phyloP scores from a whole-genome alignment of 2,113 vertebrate species.

The Danionella cerebrum region DNA sequence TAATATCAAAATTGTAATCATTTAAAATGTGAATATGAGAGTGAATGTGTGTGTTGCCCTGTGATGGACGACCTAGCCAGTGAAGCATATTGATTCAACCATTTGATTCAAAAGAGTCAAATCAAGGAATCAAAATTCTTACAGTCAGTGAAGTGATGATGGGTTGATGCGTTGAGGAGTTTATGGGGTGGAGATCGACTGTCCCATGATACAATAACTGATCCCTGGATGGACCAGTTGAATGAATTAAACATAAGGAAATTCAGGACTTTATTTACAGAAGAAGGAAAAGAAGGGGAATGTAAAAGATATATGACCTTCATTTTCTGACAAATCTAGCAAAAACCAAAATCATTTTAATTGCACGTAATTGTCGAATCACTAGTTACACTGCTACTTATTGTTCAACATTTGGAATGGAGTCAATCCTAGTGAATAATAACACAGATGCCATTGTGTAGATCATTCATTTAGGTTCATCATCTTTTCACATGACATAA shows the following conservation, averaged over 20 bases:
- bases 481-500: slow-evolving; percentile 11
- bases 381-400: slow-evolving; percentile 20
- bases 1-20: too few relatives aligned
- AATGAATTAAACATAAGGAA: too few relatives aligned
- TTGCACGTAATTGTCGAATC: too few relatives aligned
- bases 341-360: too few relatives aligned
- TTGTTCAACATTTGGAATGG: background rate
- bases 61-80: too few relatives aligned
- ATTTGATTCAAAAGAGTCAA: background rate
- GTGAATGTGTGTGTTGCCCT: too few relatives aligned
- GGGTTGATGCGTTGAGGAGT: background rate
- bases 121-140: background rate
- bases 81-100: background rate
- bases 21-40: too few relatives aligned
- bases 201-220: background rate
- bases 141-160: background rate
- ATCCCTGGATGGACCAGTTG: too few relatives aligned
- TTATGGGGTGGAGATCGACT: background rate
- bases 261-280: background rate
- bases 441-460: slow-evolving; percentile 5
- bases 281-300: too few relatives aligned
- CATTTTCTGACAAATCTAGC: too few relatives aligned
- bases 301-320: too few relatives aligned
- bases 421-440: background rate
- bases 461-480: slow-evolving; percentile 1